Evolutionary conservation across 2,113 vertebrate species (phyloP).

Genomic region (Callipepla squamata): DNA sequence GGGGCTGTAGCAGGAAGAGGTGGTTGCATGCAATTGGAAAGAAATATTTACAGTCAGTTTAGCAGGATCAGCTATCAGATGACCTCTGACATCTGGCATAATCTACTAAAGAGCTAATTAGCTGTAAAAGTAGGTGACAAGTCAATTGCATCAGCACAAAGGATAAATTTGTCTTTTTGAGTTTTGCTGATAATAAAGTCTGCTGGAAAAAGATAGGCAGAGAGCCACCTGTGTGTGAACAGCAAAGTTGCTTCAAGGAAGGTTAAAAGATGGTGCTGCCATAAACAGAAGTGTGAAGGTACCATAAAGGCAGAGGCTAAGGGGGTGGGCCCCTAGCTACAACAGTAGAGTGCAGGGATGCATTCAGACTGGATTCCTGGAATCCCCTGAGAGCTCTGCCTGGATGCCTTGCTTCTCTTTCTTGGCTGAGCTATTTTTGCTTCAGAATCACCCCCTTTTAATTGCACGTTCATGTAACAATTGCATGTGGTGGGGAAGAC

Average conservation of each 20-base stretch:
- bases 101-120: slow-evolving; percentile 81
- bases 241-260: neutral
- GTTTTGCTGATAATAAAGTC: slow-evolving; percentile 61
- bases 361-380: neutral
- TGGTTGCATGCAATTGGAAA: slow-evolving; percentile 64
- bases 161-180: slow-evolving; percentile 75
- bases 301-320: neutral
- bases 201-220: slow-evolving; percentile 17
- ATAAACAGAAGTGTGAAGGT: neutral
- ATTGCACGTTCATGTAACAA: neutral
- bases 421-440: neutral
- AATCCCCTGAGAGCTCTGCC: neutral
- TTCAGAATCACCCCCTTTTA: neutral
- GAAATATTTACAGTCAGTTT: slow-evolving; percentile 82
- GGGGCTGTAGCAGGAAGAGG: slow-evolving; percentile 26
- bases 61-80: slow-evolving; percentile 80
- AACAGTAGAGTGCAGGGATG: neutral
- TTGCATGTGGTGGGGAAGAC: neutral
- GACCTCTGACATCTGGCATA: slow-evolving; percentile 75
- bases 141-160: slow-evolving; percentile 82
- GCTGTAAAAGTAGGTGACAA: slow-evolving; percentile 80
- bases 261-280: neutral
- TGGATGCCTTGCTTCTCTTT: neutral
- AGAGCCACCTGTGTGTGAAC: neutral
- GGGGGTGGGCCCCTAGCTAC: neutral